Base-by-base conservation (phyloP, 2,888 invertebrate species). In the Epinotia demarniana region DNA sequence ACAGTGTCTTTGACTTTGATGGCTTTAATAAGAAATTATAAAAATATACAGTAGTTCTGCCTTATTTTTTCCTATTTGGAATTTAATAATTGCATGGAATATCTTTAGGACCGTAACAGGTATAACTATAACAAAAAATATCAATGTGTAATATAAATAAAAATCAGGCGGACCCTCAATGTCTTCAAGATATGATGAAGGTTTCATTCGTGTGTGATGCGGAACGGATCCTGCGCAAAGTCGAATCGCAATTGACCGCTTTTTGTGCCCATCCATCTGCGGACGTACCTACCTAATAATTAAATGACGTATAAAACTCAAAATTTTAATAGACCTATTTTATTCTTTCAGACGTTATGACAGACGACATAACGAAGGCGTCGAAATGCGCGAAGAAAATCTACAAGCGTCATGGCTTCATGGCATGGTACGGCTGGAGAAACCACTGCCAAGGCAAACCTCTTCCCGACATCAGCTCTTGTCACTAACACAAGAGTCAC, bases 401-500 rank as follows among this genome's bases (percentile, higher is more conserved):
- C 16, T 87, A 73, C 81, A 78, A 77, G 6, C 78, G 82, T 0
- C 85, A 85, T 67, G 81, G 83, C 1, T 86, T 87, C 80, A 78
- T 69, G 49, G 88, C 86, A 4, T 88, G 88, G 88, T 81, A 83
- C 74, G 88, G 86, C 39, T 87, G 88, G 87, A 72, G 74, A 23
- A 83, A 81, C 76, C 80, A 83, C 63, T 87, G 87, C 78, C 80
- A 83, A 60, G 73, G 80, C 70, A 79, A 79, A 0, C 63, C 81
- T 0, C 82, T 92, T 11, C 92, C 92, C 3, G 85, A 90, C 77
- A 89, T 91, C 69, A 89, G 89, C 79, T 77, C 79, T 9, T 91
- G 92, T 55, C 88, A 84, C 79, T 61, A 78, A 33, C 23, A 49
- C 16, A 49, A 49, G 49, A 16, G 4, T 27, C 27, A 57, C 13